phyloP scores from a whole-genome alignment of 2,113 vertebrate genomes.

The Thalassoma bifasciatum region DNA sequence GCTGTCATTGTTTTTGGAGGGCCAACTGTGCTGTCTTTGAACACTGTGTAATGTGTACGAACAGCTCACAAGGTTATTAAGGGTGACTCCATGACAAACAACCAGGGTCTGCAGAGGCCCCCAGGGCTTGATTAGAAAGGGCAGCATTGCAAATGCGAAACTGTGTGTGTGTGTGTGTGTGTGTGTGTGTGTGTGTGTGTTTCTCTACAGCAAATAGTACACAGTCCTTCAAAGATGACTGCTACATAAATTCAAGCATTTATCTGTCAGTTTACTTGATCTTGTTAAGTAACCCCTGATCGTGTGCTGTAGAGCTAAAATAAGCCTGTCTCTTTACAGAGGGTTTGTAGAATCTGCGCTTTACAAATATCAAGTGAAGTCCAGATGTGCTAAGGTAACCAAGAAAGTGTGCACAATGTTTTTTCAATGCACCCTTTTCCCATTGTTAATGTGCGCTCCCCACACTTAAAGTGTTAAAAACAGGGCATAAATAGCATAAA shows the following conservation, averaged over 20 bases:
- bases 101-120: constrained; percentile 60
- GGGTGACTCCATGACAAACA: constrained; percentile 77
- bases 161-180: constrained; percentile 12
- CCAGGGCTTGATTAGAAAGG: constrained; percentile 72
- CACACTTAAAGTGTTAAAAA: no score
- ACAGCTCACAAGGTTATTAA: constrained; percentile 68
- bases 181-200: constrained; percentile 20
- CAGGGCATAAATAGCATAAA: no score
- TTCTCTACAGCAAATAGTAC: neutral
- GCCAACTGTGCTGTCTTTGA: constrained; percentile 70
- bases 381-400: no score
- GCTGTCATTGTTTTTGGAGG: constrained; percentile 70
- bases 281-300: neutral
- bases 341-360: neutral
- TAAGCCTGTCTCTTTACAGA: constrained; percentile 2
- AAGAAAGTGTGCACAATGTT: no score
- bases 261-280: neutral
- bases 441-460: no score
- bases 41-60: constrained; percentile 76
- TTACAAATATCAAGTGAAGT: neutral
- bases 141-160: constrained; percentile 56
- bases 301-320: constrained; percentile 3
- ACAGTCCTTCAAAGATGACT: neutral
- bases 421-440: no score
- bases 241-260: neutral